These are phyloP conservation scores for Emydura subglobosa DNA, from an alignment of 2,113 vertebrate species.

Conservation along the genomic window DNA sequence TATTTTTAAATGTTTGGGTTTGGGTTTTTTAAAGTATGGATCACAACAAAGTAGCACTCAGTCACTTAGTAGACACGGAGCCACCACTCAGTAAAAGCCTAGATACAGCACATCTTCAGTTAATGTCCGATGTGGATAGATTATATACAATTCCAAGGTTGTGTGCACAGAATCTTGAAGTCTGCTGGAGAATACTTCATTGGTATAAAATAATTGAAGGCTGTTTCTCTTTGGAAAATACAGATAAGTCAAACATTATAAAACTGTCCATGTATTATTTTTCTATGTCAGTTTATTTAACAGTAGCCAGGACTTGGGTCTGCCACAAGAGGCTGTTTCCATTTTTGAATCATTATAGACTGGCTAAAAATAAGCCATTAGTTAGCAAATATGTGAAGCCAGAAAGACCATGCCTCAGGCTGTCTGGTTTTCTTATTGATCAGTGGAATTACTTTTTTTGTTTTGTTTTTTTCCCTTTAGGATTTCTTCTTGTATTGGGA, in stretches of 20 bases:
- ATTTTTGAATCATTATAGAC: background rate
- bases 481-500: conserved; percentile 24
- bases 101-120: background rate
- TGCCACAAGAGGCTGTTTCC: background rate
- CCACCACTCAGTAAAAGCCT: background rate
- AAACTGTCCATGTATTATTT: background rate
- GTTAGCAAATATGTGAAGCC: background rate
- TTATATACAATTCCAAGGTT: background rate
- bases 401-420: background rate
- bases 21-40: background rate
- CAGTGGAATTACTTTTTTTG: background rate
- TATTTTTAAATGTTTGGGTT: background rate
- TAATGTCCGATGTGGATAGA: background rate
- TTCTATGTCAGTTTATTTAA: background rate
- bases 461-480: background rate
- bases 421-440: background rate
- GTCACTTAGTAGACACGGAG: background rate
- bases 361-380: background rate
- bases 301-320: background rate
- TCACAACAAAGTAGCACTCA: background rate
- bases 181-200: background rate
- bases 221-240: background rate
- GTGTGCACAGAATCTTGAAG: background rate
- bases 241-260: background rate
- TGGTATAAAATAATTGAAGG: background rate